A percentile compares a stretch with the other conserved stretches of the same genome.
These are phyloP conservation scores for Molanna angustata DNA, from an alignment of 2,888 invertebrate species.

Conservation along the genomic window DNA sequence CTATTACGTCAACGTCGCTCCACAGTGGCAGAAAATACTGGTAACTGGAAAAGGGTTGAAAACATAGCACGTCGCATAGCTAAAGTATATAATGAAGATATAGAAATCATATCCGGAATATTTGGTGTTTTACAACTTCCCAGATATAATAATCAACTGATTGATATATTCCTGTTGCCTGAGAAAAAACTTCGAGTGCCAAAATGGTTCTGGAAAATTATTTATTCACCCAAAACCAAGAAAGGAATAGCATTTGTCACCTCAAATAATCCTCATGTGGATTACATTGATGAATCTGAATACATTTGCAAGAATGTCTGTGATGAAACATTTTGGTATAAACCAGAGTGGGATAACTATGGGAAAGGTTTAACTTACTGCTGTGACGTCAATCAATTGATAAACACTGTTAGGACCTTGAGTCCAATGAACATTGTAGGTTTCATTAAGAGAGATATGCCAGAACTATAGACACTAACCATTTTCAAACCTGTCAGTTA, in stretches of 20 bases:
- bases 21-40: constrained; percentile 49
- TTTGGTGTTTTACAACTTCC: constrained; percentile 41
- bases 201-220: constrained; percentile 46
- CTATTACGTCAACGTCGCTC: constrained; percentile 47
- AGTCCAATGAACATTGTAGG: too few species aligned
- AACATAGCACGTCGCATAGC: constrained; percentile 41
- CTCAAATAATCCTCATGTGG: constrained; percentile 47
- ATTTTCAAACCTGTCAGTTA: too few species aligned
- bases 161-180: constrained; percentile 41
- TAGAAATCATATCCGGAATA: constrained; percentile 45
- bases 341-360: constrained; percentile 23
- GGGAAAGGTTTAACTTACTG: constrained; percentile 34
- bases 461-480: too few species aligned
- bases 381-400: constrained; percentile 32
- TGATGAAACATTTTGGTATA: constrained; percentile 38
- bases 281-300: constrained; percentile 29
- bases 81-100: constrained; percentile 35
- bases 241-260: constrained; percentile 46
- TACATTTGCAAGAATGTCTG: constrained; percentile 43
- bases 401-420: too few species aligned
- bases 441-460: too few species aligned
- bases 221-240: constrained; percentile 39
- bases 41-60: constrained; percentile 48
- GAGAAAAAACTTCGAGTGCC: constrained; percentile 42
- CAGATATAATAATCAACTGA: constrained; percentile 37